Evolutionary conservation across 2,113 vertebrate genomes (phyloP).

Genomic region (Nesogale talazaci): DNA sequence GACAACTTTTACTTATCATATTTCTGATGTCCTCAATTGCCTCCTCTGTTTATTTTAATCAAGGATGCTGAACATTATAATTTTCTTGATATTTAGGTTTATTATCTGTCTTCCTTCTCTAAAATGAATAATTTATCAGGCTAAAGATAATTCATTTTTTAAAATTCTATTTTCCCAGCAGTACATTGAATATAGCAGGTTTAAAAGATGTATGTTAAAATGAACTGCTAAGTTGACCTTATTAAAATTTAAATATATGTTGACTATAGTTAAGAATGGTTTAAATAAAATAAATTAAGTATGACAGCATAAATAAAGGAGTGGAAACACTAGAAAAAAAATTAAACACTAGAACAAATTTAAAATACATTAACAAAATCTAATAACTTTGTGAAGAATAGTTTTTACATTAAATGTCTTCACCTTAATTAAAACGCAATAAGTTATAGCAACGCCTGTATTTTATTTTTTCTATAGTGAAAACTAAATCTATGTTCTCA

Average conservation of each 20-base stretch:
- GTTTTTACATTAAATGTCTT: constrained; percentile 2
- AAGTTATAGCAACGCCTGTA: neutral
- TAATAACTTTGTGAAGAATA: neutral
- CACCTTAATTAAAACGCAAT: neutral
- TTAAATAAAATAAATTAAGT: constrained; percentile 17
- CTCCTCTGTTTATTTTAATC: neutral
- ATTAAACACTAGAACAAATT: neutral
- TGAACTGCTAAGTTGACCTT: neutral
- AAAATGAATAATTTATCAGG: neutral
- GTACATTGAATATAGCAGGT: neutral
- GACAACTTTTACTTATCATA: neutral
- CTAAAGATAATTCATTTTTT: neutral
- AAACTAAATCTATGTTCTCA: too few species aligned
- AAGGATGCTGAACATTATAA: neutral
- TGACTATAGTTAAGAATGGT: constrained; percentile 26
- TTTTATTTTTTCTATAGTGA: neutral
- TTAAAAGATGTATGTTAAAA: constrained; percentile 18
- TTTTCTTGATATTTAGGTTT: neutral
- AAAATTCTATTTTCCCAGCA: neutral
- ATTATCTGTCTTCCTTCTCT: neutral
- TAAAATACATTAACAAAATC: neutral
- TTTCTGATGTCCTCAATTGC: neutral
- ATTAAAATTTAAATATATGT: constrained; percentile 1
- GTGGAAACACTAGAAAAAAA: neutral
- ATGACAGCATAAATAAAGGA: neutral